Percentiles rank a stretch among this genome's conserved stretches.
These are phyloP conservation scores for Pleuronectes platessa DNA, from an alignment of 2,113 vertebrate genomes.

Conservation along the genomic window DNA sequence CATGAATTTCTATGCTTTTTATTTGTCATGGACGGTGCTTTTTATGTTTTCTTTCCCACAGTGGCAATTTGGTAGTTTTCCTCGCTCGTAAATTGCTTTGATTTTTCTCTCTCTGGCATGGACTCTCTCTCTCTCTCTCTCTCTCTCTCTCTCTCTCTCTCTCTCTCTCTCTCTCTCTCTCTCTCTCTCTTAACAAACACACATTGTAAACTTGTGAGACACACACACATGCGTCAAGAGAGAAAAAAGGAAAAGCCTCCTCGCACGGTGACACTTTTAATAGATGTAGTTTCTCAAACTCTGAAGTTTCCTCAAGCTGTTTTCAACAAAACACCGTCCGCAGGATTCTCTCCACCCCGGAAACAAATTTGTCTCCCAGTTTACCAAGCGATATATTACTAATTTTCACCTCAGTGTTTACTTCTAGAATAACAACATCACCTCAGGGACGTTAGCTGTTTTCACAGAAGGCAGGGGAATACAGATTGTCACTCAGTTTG, in stretches of 20 bases:
- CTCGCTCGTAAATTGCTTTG: slow-evolving; percentile 64
- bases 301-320: neutral
- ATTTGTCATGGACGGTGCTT: slow-evolving; percentile 65
- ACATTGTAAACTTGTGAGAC: too few relatives aligned
- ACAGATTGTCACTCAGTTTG: slow-evolving; percentile 63
- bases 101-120: slow-evolving; percentile 35
- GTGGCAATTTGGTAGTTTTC: slow-evolving; percentile 66
- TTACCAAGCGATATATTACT: slow-evolving; percentile 57
- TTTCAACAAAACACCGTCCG: slow-evolving; percentile 4
- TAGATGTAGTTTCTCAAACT: slow-evolving; percentile 19
- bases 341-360: slow-evolving; percentile 22
- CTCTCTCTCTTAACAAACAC: neutral
- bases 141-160: too few relatives aligned
- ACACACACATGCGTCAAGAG: neutral
- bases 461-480: slow-evolving; percentile 39
- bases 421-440: slow-evolving; percentile 52
- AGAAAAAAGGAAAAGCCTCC: neutral
- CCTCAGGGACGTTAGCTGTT: slow-evolving; percentile 56
- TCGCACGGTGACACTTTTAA: slow-evolving; percentile 9
- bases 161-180: neutral
- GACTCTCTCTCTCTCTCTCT: neutral
- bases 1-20: slow-evolving; percentile 72
- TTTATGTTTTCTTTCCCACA: slow-evolving; percentile 38
- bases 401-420: slow-evolving; percentile 47
- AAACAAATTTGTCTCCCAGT: slow-evolving; percentile 58